Evolutionary conservation across 2,113 vertebrate genomes (phyloP).

Genomic region (Limanda limanda): DNA sequence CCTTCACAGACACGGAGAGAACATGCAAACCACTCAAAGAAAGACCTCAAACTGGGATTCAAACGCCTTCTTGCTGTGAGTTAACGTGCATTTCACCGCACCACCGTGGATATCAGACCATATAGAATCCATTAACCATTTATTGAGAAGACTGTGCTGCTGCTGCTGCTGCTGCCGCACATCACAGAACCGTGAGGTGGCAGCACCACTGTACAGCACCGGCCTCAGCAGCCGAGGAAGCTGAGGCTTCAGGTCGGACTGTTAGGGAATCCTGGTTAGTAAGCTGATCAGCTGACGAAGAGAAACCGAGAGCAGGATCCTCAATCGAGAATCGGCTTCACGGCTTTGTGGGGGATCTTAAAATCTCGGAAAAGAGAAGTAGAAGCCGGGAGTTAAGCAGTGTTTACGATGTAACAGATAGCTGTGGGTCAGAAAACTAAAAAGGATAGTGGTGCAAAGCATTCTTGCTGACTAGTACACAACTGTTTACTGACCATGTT

Average conservation of each 20-base stretch:
- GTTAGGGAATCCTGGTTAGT: not conserved
- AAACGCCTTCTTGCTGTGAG: too few relatives aligned
- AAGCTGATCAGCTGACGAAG: slow-evolving; percentile 5
- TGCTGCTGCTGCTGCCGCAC: slow-evolving; percentile 15
- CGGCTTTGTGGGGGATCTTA: not conserved
- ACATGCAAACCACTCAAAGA: too few relatives aligned
- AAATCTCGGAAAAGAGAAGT: slow-evolving; percentile 14
- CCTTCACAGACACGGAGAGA: too few relatives aligned
- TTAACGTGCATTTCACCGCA: too few relatives aligned
- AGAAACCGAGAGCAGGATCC: slow-evolving; percentile 9
- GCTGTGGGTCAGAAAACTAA: not conserved
- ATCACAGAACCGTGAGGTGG: slow-evolving; percentile 16
- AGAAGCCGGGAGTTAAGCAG: not conserved
- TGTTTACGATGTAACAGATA: not conserved
- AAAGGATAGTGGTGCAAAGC: not conserved
- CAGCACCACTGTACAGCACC: slow-evolving; percentile 5
- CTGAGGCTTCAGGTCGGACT: not conserved
- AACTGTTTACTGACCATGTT: not conserved
- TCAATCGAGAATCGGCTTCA: not conserved
- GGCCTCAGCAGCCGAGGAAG: slow-evolving; percentile 7
- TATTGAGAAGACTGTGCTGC: not conserved
- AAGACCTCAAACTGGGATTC: too few relatives aligned
- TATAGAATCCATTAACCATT: not conserved
- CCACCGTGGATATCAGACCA: too few relatives aligned
- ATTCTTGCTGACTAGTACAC: not conserved